Evolutionary conservation across 2,888 invertebrate genomes (phyloP).

Genomic region (Andrena bicolor): DNA sequence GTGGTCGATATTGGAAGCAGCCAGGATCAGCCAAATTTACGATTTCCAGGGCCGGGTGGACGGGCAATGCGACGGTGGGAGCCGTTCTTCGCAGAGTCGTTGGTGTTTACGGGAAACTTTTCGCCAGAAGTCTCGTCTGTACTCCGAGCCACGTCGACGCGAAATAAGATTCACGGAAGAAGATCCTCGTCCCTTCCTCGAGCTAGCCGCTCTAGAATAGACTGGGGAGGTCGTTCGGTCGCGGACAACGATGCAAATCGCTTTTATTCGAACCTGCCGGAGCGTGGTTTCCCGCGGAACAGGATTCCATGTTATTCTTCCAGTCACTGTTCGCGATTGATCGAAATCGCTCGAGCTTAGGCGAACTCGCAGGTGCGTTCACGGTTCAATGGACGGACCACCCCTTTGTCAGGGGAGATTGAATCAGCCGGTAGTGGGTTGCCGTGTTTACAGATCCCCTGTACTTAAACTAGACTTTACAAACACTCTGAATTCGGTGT

Average conservation of each 20-base stretch:
- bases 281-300: not conserved
- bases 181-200: not conserved
- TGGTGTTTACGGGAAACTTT: conserved; percentile 31
- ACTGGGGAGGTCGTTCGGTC: not conserved
- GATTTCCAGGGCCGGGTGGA: conserved; percentile 52
- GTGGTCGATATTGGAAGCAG: conserved; percentile 74
- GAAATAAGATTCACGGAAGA: conserved; percentile 11
- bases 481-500: too few relatives aligned
- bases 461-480: too few relatives aligned
- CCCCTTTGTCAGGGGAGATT: too few relatives aligned
- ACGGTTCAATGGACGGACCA: too few relatives aligned
- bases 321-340: too few relatives aligned
- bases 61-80: conserved; percentile 4
- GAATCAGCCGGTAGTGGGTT: too few relatives aligned
- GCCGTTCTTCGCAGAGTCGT: conserved; percentile 19
- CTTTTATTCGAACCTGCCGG: not conserved
- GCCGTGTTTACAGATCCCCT: too few relatives aligned
- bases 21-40: conserved; percentile 69
- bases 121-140: not conserved
- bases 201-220: not conserved
- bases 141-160: not conserved
- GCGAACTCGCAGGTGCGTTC: too few relatives aligned
- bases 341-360: too few relatives aligned
- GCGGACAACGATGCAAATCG: not conserved
- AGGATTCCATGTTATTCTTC: not conserved